phyloP scores from a whole-genome alignment of 2,797 vertebrate species.

The Sciurus vulgaris region DNA sequence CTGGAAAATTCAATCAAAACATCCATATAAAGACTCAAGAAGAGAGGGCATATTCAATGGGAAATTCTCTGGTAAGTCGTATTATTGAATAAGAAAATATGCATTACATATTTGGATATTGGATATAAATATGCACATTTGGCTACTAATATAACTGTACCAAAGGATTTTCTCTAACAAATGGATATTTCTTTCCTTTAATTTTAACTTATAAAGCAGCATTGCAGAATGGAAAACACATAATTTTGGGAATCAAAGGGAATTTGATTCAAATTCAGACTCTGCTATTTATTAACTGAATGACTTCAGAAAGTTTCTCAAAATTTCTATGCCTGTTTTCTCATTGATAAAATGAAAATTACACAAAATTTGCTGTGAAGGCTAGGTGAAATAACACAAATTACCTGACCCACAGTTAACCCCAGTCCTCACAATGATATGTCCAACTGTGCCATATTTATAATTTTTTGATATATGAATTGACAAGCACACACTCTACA shows the following conservation, averaged over 20 bases:
- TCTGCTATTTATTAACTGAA: not conserved
- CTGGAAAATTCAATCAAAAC: constrained; percentile 5
- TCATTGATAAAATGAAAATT: not conserved
- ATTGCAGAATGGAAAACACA: not conserved
- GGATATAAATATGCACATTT: not conserved
- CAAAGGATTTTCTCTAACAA: not conserved
- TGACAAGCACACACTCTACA: fast-evolving
- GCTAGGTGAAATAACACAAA: not conserved
- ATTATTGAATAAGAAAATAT: not conserved
- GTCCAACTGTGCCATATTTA: not conserved
- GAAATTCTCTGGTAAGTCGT: not conserved
- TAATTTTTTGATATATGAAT: not conserved
- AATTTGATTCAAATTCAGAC: not conserved
- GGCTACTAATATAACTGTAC: not conserved
- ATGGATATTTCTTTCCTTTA: not conserved
- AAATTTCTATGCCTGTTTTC: not conserved
- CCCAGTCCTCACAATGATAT: no score
- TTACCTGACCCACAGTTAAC: not conserved
- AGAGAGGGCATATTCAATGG: not conserved
- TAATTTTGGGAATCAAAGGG: not conserved
- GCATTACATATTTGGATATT: not conserved
- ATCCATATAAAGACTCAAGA: not conserved
- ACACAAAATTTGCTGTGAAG: not conserved
- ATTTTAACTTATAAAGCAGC: not conserved
- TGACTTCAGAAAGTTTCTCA: not conserved